These are phyloP conservation scores for Sapayoa aenigma DNA, from an alignment of 2,113 vertebrate species.

Conservation along the genomic window DNA sequence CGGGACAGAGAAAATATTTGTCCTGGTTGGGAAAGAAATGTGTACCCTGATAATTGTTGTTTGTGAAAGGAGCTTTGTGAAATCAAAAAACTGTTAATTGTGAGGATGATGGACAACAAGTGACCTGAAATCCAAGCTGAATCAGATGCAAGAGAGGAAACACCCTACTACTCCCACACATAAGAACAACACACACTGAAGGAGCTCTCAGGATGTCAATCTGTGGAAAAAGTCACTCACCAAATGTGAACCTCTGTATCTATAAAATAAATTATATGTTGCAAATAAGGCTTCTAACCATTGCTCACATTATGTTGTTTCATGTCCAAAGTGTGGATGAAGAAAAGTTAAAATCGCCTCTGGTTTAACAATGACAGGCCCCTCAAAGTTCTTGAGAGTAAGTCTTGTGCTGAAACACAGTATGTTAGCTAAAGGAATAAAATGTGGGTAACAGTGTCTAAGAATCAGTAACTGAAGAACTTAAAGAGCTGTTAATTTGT, in stretches of 20 bases:
- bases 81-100: neutral
- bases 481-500: neutral
- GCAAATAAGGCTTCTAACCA: neutral
- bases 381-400: neutral
- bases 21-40: neutral
- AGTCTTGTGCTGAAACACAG: neutral
- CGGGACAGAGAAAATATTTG: neutral
- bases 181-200: neutral
- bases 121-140: neutral
- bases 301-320: neutral
- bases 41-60: neutral
- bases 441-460: neutral
- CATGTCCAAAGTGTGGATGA: neutral
- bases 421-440: neutral
- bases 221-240: neutral
- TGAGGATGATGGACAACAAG: neutral
- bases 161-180: rapidly evolving
- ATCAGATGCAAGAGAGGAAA: neutral
- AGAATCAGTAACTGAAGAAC: neutral
- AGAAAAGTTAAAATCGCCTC: neutral
- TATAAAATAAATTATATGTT: neutral
- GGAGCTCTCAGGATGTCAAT: neutral
- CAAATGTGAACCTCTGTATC: neutral
- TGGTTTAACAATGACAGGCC: neutral
- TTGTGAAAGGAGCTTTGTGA: neutral